Conservation (phyloP, 2,113 vertebrate species). For the Seriola rivoliana region DNA sequence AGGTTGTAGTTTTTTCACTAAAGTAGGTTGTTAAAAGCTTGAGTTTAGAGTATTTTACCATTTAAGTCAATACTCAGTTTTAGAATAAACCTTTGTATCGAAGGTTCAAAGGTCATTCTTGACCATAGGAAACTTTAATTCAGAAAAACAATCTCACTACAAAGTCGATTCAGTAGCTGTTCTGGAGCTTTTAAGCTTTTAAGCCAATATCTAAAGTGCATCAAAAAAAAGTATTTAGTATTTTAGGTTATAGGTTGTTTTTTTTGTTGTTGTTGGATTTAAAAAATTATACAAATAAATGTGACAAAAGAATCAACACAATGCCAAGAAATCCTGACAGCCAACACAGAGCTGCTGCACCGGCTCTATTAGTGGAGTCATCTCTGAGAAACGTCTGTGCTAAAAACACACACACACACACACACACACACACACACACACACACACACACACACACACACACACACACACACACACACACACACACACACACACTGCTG, state of each 20-base stretch:
- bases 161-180: not conserved
- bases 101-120: too few species aligned
- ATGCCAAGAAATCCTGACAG: not conserved
- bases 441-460: too few species aligned
- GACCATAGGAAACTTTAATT: too few species aligned
- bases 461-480: too few species aligned
- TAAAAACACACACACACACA: not conserved
- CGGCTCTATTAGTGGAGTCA: not conserved
- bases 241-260: not conserved
- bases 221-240: too few species aligned
- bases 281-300: not conserved
- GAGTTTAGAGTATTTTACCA: not conserved
- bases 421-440: too few species aligned
- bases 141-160: not conserved
- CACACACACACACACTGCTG: too few species aligned
- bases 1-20: not conserved
- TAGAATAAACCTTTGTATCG: too few species aligned
- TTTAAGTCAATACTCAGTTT: too few species aligned
- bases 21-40: not conserved
- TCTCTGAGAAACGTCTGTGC: constrained; percentile 16
- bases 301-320: not conserved
- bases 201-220: too few species aligned
- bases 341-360: not conserved
- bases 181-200: not conserved
- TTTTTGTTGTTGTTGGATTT: not conserved